Evolutionary conservation across 2,888 invertebrate species (phyloP).

Genomic region (Troides aeacus): DNA sequence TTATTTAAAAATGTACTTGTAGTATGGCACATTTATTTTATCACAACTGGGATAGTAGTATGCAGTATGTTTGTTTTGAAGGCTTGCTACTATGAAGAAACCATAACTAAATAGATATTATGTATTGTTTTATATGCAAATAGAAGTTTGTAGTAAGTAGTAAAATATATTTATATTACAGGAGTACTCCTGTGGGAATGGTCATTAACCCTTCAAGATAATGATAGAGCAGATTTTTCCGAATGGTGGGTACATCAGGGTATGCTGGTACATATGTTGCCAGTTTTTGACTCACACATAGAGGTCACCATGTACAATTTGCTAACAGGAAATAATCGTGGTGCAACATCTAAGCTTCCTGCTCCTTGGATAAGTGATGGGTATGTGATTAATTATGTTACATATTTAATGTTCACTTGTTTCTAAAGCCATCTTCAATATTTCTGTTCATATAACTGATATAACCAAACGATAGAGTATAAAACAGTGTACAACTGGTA

Average conservation of each 20-base stretch:
- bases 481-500: too few relatives aligned
- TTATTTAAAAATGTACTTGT: too few relatives aligned
- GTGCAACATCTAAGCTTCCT: conserved; percentile 79
- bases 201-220: conserved; percentile 78
- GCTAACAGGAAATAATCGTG: conserved; percentile 79
- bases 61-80: too few relatives aligned
- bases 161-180: conserved; percentile 36
- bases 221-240: conserved; percentile 63
- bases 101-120: too few relatives aligned
- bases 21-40: too few relatives aligned
- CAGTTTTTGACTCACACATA: conserved; percentile 81
- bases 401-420: neutral
- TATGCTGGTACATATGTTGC: conserved; percentile 81
- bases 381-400: conserved; percentile 42
- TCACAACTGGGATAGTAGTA: too few relatives aligned
- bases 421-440: neutral
- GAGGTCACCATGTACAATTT: conserved; percentile 83
- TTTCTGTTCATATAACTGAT: too few relatives aligned
- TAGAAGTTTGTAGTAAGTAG: too few relatives aligned
- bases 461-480: too few relatives aligned
- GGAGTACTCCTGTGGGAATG: conserved; percentile 87
- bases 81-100: too few relatives aligned
- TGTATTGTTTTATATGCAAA: too few relatives aligned
- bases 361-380: conserved; percentile 81
- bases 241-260: conserved; percentile 82